Conservation (phyloP, 2,113 vertebrate species). For the Gnathonemus echidnorhynchus region DNA sequence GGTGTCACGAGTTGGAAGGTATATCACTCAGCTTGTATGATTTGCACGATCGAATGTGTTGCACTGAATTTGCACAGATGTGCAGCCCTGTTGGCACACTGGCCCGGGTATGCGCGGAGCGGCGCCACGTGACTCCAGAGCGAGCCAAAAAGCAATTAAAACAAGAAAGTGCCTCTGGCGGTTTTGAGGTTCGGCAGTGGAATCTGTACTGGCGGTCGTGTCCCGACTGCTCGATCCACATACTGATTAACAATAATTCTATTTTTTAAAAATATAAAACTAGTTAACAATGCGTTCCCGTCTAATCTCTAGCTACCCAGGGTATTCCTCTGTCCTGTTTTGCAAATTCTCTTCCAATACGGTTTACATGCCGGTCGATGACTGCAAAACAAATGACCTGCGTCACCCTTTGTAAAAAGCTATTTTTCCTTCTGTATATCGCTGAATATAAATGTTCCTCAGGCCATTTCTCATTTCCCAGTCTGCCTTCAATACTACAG, state of each 20-base stretch:
- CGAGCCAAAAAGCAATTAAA: conserved; percentile 7
- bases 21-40: not conserved
- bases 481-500: not conserved
- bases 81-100: not conserved
- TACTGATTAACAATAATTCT: not conserved
- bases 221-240: not conserved
- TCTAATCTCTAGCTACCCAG: not conserved
- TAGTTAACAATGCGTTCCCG: not conserved
- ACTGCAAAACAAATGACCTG: not conserved
- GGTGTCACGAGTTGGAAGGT: not conserved
- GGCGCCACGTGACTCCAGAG: not conserved
- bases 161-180: not conserved
- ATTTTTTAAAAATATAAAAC: not conserved
- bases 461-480: not conserved
- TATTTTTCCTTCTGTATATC: not conserved
- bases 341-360: not conserved
- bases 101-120: not conserved
- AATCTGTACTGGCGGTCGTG: not conserved
- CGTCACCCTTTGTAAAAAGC: not conserved
- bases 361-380: not conserved
- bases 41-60: not conserved
- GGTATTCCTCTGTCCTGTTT: not conserved
- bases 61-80: not conserved
- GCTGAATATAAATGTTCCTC: not conserved
- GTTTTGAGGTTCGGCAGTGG: not conserved